Percentiles rank a stretch among this genome's conserved stretches.
These are phyloP conservation scores for Chloebia gouldiae DNA, from an alignment of 2,113 vertebrate genomes.

Conservation along the genomic window DNA sequence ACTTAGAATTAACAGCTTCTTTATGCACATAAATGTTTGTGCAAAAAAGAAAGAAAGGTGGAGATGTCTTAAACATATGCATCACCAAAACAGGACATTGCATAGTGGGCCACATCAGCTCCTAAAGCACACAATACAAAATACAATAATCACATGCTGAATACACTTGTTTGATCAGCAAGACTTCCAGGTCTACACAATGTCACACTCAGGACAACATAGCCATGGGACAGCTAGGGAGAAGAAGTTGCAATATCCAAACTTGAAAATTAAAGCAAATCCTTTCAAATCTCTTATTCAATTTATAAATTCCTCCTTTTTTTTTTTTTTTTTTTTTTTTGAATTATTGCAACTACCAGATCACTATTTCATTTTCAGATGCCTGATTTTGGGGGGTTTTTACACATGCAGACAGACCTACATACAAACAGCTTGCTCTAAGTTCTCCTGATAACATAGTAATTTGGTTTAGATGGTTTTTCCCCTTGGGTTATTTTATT, in stretches of 20 bases:
- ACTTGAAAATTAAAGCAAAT: background rate
- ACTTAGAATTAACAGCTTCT: background rate
- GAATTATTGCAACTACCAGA: background rate
- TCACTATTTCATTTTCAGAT: background rate
- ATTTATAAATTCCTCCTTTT: background rate
- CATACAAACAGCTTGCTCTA: background rate
- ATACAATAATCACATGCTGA: background rate
- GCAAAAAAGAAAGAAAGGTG: background rate
- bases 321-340: background rate
- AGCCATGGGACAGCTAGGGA: background rate
- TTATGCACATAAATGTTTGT: background rate
- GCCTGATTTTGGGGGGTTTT: background rate
- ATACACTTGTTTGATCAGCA: background rate
- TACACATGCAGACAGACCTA: background rate
- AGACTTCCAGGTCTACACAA: background rate
- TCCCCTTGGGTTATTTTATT: background rate
- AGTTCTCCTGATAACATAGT: background rate
- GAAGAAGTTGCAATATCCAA: background rate
- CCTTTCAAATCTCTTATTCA: background rate
- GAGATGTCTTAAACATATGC: background rate
- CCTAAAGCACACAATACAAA: background rate
- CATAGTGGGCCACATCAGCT: background rate
- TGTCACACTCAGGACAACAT: fast-evolving
- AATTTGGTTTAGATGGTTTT: background rate
- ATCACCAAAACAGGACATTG: background rate